These are phyloP conservation scores for Acrocephalus kingi DNA, from an alignment of 2,113 vertebrate genomes.

Conservation along the genomic window DNA sequence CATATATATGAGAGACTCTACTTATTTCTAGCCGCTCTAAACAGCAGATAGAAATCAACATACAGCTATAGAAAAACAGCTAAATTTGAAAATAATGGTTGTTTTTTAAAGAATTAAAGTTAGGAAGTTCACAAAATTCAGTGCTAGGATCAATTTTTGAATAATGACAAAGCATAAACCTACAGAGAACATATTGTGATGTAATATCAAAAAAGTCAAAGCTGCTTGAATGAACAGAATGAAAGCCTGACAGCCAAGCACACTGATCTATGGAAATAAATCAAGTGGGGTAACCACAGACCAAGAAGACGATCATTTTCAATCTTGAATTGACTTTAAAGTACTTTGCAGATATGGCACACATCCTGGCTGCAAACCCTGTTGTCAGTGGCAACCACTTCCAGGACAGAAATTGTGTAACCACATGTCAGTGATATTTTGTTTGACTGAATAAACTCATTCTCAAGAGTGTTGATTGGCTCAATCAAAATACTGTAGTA, in stretches of 20 bases:
- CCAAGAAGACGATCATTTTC: not conserved
- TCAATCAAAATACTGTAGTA: not conserved
- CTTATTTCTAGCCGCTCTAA: not conserved
- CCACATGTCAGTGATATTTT: not conserved
- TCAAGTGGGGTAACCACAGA: not conserved
- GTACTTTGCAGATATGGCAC: not conserved
- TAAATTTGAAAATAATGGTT: not conserved
- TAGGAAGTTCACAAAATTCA: not conserved
- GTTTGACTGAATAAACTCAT: not conserved
- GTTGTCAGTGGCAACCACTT: not conserved
- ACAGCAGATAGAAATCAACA: not conserved
- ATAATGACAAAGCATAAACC: not conserved
- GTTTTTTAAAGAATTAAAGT: not conserved
- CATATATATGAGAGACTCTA: not conserved
- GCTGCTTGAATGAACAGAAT: not conserved
- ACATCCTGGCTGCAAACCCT: not conserved
- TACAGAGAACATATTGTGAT: not conserved
- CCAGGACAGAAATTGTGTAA: not conserved
- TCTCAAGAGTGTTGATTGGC: not conserved
- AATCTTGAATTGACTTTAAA: not conserved
- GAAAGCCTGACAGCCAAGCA: not conserved
- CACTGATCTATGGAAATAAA: not conserved
- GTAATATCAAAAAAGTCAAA: not conserved
- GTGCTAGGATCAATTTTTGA: not conserved
- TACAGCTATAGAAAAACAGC: not conserved